Evolutionary conservation across 2,113 vertebrate species (phyloP), one percentile per base, ranked within the genome.

Genomic region (Phrynosoma blainvillii): DNA sequence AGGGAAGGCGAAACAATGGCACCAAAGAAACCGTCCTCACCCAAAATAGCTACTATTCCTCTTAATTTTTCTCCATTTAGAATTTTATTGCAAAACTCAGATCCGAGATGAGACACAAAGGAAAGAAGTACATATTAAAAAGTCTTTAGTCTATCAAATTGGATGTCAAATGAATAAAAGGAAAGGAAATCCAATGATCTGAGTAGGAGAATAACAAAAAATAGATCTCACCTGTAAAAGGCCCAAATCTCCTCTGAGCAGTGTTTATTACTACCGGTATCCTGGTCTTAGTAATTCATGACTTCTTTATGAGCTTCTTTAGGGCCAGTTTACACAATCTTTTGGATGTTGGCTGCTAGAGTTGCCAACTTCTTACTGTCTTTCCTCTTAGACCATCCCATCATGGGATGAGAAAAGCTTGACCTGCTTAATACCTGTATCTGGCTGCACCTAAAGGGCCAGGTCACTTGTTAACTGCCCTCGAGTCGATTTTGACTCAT

Each of bases 11-110:
- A 79, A 66, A 42, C 14, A 23, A 10, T 13, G 84, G 85, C 11
- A 14, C 42, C 4, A 25, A 54, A 86, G 82, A 78, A 87, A 4
- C 66, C 68, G 78, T 66, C 89, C 84, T 77, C 88, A 88, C 40
- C 23, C 54, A 68, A 89, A 91, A 88, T 75, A 90, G 86, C 83
- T 95, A 89, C 90, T 84, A 92, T 59, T 87, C 86, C 32, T 81
- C 36, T 81, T 81, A 5, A 81, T 81, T 40, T 4, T 66, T 79
- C 82, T 74, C 90, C 93, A 79, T 89, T 93, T 40, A 88, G 90
- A 88, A 87, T 91, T 94, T 85, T 93, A 95, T 94, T 91, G 89
- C 92, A 95, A 96, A 95, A 91, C 87, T 84, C 56, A 84, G 92
- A 91, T 86, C 0, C 2, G 85, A 92, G 90, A 90, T 77, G 89